These are phyloP conservation scores for Oedothorax gibbosus DNA, from an alignment of 1,140 invertebrate species.

Conservation along the genomic window DNA sequence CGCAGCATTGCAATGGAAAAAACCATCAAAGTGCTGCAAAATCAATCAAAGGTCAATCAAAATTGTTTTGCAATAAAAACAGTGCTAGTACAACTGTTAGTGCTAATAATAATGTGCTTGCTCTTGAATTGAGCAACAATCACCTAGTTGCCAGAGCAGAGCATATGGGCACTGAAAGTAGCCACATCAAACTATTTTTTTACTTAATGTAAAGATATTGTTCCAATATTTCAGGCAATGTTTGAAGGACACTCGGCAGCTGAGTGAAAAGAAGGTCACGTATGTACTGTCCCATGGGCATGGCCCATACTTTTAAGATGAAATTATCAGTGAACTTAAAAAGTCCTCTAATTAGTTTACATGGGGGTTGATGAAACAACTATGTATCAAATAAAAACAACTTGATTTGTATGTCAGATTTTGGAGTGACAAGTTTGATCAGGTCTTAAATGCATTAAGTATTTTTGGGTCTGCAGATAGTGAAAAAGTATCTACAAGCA, in stretches of 20 bases:
- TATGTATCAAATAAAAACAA: background rate
- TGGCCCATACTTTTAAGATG: background rate
- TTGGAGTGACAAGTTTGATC: background rate
- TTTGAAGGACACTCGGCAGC: background rate
- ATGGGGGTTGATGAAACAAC: constrained; percentile 13
- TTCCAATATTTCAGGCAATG: constrained; percentile 13
- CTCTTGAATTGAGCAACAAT: background rate
- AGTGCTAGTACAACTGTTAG: background rate
- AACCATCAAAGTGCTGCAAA: background rate
- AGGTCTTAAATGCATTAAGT: background rate
- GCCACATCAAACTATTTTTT: constrained; percentile 2
- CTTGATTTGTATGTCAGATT: constrained; percentile 8
- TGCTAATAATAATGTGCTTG: background rate
- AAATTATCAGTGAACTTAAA: constrained; percentile 6
- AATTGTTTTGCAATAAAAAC: background rate
- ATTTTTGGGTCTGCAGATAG: constrained; percentile 4
- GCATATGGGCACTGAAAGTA: background rate
- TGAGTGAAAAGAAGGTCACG: constrained; percentile 5
- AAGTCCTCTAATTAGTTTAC: background rate
- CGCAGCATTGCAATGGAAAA: background rate
- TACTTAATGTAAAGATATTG: constrained; percentile 11
- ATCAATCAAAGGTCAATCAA: background rate
- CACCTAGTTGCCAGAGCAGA: background rate
- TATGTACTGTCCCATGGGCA: background rate
- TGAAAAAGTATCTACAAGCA: background rate